These are phyloP conservation scores for Drosophila equinoxialis DNA, from an alignment of 1,140 invertebrate species.

Conservation along the genomic window DNA sequence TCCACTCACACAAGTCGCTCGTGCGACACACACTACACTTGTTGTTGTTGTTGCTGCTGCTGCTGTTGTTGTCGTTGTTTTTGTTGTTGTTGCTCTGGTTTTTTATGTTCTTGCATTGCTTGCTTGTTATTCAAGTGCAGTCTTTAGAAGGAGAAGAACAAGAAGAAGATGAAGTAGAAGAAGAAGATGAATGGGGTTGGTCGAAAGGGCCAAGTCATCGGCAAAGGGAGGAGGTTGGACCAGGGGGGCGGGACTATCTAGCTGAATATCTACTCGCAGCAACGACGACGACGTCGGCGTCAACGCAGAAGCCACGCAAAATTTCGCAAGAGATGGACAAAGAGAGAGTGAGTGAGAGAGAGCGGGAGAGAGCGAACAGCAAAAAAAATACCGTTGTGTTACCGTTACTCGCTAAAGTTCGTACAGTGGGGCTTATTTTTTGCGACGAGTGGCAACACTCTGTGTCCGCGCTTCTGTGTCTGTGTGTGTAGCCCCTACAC, in stretches of 20 bases:
- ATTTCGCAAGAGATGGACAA: neutral
- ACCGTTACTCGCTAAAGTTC: constrained; percentile 22
- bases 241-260: neutral
- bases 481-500: neutral
- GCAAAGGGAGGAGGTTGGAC: no score
- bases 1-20: constrained; percentile 63
- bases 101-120: constrained; percentile 44
- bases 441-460: constrained; percentile 10
- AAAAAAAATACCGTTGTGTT: constrained; percentile 15
- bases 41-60: constrained; percentile 31
- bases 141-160: constrained; percentile 1
- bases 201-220: neutral
- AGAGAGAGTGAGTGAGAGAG: neutral
- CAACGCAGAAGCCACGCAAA: constrained; percentile 10
- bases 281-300: neutral
- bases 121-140: constrained; percentile 32
- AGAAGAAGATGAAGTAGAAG: neutral
- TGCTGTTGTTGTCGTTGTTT: constrained; percentile 20
- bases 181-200: neutral
- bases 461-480: no score
- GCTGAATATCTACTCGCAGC: constrained; percentile 11
- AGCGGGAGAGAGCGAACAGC: neutral
- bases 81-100: constrained; percentile 22
- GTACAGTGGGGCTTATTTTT: constrained; percentile 8
- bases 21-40: constrained; percentile 61